Conservation (phyloP, 2,888 invertebrate genomes). For the Mermis nigrescens region DNA sequence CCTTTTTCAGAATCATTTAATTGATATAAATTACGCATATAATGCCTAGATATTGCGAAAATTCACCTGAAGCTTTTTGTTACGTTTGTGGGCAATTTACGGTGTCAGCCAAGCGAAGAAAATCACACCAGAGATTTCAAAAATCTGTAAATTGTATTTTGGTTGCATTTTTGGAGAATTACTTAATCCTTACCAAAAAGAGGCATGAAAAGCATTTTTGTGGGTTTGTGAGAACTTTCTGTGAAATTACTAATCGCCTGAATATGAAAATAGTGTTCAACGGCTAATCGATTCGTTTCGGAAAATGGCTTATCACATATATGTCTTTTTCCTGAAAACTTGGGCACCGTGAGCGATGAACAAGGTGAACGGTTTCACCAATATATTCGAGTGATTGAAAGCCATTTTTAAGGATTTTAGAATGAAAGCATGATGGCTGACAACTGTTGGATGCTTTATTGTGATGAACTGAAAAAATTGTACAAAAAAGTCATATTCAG, state of each 20-base stretch:
- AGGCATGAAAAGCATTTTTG: constrained; percentile 7
- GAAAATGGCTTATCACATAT: constrained; percentile 27
- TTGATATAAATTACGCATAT: not conserved
- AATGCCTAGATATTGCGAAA: constrained; percentile 1
- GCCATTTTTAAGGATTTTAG: constrained; percentile 27
- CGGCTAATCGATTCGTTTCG: constrained; percentile 8
- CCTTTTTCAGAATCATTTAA: not conserved
- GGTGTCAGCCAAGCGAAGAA: not conserved
- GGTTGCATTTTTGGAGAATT: constrained; percentile 5
- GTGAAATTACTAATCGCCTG: constrained; percentile 10
- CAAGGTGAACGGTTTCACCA: constrained; percentile 34
- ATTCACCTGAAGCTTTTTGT: not conserved
- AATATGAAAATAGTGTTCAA: constrained; percentile 10
- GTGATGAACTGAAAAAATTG: constrained; percentile 3
- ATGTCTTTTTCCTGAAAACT: constrained; percentile 32
- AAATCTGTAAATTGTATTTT: constrained; percentile 10
- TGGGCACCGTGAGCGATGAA: constrained; percentile 29
- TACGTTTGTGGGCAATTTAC: not conserved
- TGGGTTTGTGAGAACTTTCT: constrained; percentile 13
- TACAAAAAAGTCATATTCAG: constrained; percentile 7
- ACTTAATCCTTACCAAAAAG: not conserved
- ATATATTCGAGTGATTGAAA: constrained; percentile 28
- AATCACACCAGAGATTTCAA: constrained; percentile 1
- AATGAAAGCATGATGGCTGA: constrained; percentile 28
- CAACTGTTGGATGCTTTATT: constrained; percentile 21